Conservation (phyloP, 1,140 invertebrate species). For the Coptotermes formosanus region DNA sequence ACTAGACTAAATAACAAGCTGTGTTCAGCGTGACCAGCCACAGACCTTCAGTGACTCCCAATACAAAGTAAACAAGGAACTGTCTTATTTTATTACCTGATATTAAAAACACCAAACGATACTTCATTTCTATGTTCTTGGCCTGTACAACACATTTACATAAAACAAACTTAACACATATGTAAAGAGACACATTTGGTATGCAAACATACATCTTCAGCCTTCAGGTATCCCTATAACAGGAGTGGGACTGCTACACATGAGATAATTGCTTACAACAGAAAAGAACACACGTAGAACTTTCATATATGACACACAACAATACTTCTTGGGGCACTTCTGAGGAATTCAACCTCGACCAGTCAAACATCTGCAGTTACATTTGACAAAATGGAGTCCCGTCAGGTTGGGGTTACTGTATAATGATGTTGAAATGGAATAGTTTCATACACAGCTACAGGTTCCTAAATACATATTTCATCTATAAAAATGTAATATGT, state of each 20-base stretch:
- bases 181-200: neutral
- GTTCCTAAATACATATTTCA: neutral
- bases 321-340: conserved; percentile 1
- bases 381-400: too few species aligned
- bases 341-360: neutral
- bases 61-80: too few species aligned
- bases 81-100: neutral
- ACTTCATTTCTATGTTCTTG: neutral
- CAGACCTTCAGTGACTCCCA: too few species aligned
- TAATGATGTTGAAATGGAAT: neutral
- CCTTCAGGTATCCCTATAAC: neutral
- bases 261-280: neutral
- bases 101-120: neutral
- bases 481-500: neutral
- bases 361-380: neutral
- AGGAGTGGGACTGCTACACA: neutral
- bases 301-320: conserved; percentile 21
- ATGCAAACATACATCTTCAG: neutral
- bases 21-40: too few species aligned
- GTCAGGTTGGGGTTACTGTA: too few species aligned
- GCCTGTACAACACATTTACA: conserved; percentile 11
- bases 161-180: neutral
- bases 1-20: too few species aligned
- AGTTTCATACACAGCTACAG: neutral
- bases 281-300: neutral